These are phyloP conservation scores for Maconellicoccus hirsutus DNA, from an alignment of 1,140 invertebrate species.

Conservation along the genomic window DNA sequence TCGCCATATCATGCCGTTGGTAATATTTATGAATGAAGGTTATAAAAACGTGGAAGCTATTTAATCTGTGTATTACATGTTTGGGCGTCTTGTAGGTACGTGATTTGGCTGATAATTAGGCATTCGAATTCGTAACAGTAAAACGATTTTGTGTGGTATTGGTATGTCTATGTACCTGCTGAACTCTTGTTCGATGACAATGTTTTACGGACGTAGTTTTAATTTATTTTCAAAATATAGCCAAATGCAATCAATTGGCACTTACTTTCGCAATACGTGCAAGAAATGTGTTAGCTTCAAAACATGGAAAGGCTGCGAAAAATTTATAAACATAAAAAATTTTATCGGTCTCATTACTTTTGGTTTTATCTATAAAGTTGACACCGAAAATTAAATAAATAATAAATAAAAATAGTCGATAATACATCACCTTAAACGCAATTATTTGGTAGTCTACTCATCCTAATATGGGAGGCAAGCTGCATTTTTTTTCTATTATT, in stretches of 20 bases:
- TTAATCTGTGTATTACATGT: constrained; percentile 21
- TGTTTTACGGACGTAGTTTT: background rate
- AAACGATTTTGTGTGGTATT: background rate
- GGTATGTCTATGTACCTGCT: background rate
- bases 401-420: background rate
- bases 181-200: background rate
- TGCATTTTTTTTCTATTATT: background rate
- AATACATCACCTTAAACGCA: background rate
- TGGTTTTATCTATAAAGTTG: background rate
- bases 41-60: constrained; percentile 8
- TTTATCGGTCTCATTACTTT: too few species aligned
- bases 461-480: background rate
- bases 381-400: too few species aligned
- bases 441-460: background rate
- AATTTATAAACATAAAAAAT: too few species aligned
- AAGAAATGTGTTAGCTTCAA: background rate
- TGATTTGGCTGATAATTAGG: constrained; percentile 16
- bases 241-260: background rate
- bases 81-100: constrained; percentile 19
- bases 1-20: background rate
- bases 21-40: constrained; percentile 22
- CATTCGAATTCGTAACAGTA: background rate
- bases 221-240: background rate
- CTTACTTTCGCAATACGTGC: background rate
- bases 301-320: background rate